Base-by-base conservation (phyloP, 1,140 invertebrate genomes). In the Holcopasites calliopsidis region DNA sequence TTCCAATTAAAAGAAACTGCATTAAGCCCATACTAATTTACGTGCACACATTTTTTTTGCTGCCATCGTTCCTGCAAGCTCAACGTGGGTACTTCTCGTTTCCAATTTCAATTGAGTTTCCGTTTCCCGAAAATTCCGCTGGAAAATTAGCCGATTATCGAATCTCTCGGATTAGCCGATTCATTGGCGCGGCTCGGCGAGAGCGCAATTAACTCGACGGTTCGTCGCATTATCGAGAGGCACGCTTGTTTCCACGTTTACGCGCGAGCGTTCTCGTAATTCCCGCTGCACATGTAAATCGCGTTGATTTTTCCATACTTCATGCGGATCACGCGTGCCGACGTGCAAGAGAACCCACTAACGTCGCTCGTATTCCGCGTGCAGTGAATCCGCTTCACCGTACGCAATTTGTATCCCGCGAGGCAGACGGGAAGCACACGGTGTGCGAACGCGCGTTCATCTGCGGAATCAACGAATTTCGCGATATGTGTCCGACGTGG, bases 241-340 rank as follows among this genome's bases (percentile, higher is more conserved):
- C 3, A 28, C 23, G 23, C 16, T 13, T n/a, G 60, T 62, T 62
- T 28, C 16, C 60, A 13, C 60, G 26, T n/a, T 60, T 10, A 11
- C 21, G 13, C 16, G 35, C 58, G 38, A 47, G 3, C 11, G 5
- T 60, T 60, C 18, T 35, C 33, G 21, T 35, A 6, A 60, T 60
- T 38, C 1, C 0, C 11, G 33, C 31, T 31, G 26, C n/a, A 21
- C 21, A 55, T 28, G 38, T 38, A 40, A 77, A 68, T 60, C 57
- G 10, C 11, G 2, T 18, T 7, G 16, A 16, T n/a, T 47, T 71
- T 75, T 40, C 35, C 65, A 11, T 18, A 11, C 21, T 31, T 54
- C 21, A 68, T 68, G 65, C 65, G 16, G 8, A 8, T 68, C 65
- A 68, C 65, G 65, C 13, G 13, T 35, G 13, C 16, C 23, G 35